These are phyloP conservation scores for Otolemur garnettii DNA, from an alignment of 2,113 vertebrate species.

Conservation along the genomic window DNA sequence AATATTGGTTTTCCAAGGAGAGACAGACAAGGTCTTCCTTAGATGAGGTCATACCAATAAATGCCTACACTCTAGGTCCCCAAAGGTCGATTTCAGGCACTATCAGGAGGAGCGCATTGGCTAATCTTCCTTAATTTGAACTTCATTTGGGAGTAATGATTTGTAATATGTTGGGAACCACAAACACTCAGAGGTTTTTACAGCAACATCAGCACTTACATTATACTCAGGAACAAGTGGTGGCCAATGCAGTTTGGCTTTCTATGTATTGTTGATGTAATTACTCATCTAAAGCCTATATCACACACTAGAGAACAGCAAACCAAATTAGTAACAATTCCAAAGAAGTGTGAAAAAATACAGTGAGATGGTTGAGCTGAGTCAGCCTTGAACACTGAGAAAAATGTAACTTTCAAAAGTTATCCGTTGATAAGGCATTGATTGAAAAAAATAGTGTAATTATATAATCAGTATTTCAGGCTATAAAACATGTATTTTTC, in stretches of 20 bases:
- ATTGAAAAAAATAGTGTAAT: background rate
- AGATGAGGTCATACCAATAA: conserved; percentile 48
- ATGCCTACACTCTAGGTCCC: background rate
- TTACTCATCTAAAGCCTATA: conserved; percentile 50
- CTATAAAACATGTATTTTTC: background rate
- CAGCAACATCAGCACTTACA: conserved; percentile 25
- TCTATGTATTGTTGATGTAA: background rate
- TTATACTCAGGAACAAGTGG: conserved; percentile 26
- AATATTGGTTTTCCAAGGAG: conserved; percentile 60
- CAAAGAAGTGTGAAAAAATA: background rate
- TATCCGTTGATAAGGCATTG: background rate
- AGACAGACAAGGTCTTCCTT: background rate
- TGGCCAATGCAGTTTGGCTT: background rate
- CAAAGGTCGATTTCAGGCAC: conserved; percentile 2
- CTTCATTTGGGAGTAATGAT: conserved; percentile 19
- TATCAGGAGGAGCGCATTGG: background rate
- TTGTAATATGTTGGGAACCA: background rate
- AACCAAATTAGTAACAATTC: background rate
- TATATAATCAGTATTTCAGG: background rate
- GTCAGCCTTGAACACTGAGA: background rate
- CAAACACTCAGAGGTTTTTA: background rate
- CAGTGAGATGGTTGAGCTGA: background rate
- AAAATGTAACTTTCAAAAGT: background rate
- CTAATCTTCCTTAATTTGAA: conserved; percentile 44
- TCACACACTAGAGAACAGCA: background rate